Percentiles rank a stretch among this genome's conserved stretches.
These are phyloP conservation scores for Aphelocoma californica DNA, from an alignment of 2,797 vertebrate genomes.

Conservation along the genomic window DNA sequence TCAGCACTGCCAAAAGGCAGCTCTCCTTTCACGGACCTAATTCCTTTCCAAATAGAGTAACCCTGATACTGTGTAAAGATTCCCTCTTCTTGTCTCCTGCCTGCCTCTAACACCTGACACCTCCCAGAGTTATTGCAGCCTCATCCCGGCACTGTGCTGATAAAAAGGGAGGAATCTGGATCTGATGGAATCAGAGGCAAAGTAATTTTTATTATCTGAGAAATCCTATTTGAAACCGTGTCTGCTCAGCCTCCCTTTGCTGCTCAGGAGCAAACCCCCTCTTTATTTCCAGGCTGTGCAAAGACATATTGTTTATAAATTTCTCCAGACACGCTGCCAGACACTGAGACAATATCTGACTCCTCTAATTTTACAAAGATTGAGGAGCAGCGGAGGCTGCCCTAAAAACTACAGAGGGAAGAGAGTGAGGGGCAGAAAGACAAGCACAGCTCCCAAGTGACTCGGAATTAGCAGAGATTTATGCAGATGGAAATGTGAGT, in stretches of 20 bases:
- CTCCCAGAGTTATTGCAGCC: background rate
- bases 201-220: slow-evolving; percentile 52
- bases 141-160: background rate
- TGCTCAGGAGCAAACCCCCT: background rate
- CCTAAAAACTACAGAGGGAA: slow-evolving; percentile 13
- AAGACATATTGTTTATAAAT: slow-evolving; percentile 64
- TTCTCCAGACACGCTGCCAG: slow-evolving; percentile 39
- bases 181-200: slow-evolving; percentile 44
- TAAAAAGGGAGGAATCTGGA: slow-evolving; percentile 4
- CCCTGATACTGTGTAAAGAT: background rate
- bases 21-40: background rate
- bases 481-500: slow-evolving; percentile 15
- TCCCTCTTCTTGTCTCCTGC: background rate
- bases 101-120: slow-evolving; percentile 14
- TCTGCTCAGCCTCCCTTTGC: background rate
- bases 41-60: background rate
- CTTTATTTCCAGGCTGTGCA: slow-evolving; percentile 32
- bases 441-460: background rate
- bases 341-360: slow-evolving; percentile 63
- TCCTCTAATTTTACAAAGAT: slow-evolving; percentile 54
- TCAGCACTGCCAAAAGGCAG: background rate
- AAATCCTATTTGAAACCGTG: slow-evolving; percentile 13
- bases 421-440: background rate
- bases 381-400: slow-evolving; percentile 44
- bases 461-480: slow-evolving; percentile 20